phyloP scores from a whole-genome alignment of 2,113 vertebrate species.

The Bubalus kerabau region DNA sequence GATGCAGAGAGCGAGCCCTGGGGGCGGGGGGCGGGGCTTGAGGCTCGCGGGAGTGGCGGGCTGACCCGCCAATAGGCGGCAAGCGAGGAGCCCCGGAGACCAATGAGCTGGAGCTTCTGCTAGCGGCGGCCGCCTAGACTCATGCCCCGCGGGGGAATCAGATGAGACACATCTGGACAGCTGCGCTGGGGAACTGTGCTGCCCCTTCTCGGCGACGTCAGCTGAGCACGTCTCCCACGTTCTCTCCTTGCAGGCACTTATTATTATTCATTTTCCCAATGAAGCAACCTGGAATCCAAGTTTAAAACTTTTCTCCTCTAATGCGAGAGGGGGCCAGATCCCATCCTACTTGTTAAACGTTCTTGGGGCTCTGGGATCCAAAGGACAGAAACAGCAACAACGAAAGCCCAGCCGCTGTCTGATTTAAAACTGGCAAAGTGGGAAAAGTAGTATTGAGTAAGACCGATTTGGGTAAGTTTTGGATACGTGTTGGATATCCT shows the following conservation, averaged over 20 bases:
- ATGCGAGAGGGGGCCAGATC: neutral
- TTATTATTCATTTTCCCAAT: constrained; percentile 5
- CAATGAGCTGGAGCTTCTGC: constrained; percentile 55
- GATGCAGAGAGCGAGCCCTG: neutral
- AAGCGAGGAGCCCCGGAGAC: neutral
- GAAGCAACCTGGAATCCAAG: neutral
- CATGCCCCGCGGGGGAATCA: constrained; percentile 30
- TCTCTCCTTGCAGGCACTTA: neutral
- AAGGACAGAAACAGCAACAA: constrained; percentile 55
- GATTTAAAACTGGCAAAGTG: constrained; percentile 30
- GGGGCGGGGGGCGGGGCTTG: neutral
- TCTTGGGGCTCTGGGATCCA: constrained; percentile 44
- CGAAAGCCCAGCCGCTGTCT: constrained; percentile 41
- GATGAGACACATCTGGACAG: constrained; percentile 77
- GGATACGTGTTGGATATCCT: neutral
- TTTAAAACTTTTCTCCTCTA: neutral
- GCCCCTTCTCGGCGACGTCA: neutral
- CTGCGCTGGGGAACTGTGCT: neutral
- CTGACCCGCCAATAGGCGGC: neutral
- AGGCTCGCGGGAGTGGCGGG: constrained; percentile 19
- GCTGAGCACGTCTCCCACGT: constrained; percentile 53
- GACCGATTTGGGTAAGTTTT: constrained; percentile 69
- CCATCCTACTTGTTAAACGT: constrained; percentile 28
- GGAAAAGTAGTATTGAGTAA: constrained; percentile 48
- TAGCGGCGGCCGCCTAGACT: neutral